phyloP scores from a whole-genome alignment of 2,888 invertebrate genomes.

The Hylaea fasciaria region DNA sequence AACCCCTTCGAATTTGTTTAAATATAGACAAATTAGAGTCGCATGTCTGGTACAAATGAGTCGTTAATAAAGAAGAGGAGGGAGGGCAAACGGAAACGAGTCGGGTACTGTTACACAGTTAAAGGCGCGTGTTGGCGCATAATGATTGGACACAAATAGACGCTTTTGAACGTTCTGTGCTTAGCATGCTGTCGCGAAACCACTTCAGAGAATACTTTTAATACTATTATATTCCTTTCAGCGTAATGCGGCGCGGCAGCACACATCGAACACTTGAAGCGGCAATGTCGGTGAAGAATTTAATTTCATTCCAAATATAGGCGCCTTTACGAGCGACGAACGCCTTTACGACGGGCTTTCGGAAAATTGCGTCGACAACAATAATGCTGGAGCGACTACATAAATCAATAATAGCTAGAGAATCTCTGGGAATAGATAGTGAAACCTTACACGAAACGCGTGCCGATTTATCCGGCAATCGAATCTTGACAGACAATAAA shows the following conservation, averaged over 20 bases:
- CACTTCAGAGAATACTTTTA: constrained; percentile 71
- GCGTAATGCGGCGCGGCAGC: constrained; percentile 49
- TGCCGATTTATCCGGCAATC: constrained; percentile 18
- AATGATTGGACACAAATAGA: constrained; percentile 80
- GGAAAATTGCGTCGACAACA: constrained; percentile 34
- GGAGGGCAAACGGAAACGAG: constrained; percentile 75
- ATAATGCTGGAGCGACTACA: constrained; percentile 26
- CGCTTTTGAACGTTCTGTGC: constrained; percentile 63
- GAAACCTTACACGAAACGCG: constrained; percentile 18
- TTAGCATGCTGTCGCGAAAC: constrained; percentile 74
- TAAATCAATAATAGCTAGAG: constrained; percentile 31
- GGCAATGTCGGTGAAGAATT: constrained; percentile 46
- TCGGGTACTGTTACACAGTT: constrained; percentile 79
- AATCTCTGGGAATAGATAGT: constrained; percentile 19
- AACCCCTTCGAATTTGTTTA: constrained; percentile 43
- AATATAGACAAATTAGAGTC: constrained; percentile 57
- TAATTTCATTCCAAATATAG: constrained; percentile 46
- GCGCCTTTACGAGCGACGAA: constrained; percentile 39
- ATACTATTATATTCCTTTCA: constrained; percentile 67
- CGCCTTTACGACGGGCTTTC: constrained; percentile 34
- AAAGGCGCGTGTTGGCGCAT: constrained; percentile 79
- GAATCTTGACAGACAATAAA: constrained; percentile 28
- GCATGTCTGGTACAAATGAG: constrained; percentile 66
- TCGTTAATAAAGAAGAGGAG: constrained; percentile 64
- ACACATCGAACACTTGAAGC: constrained; percentile 48